Percentiles rank a stretch among this genome's conserved stretches.
Conservation (phyloP, 64 coral and sea anemone genomes). For the Montipora foliosa region DNA sequence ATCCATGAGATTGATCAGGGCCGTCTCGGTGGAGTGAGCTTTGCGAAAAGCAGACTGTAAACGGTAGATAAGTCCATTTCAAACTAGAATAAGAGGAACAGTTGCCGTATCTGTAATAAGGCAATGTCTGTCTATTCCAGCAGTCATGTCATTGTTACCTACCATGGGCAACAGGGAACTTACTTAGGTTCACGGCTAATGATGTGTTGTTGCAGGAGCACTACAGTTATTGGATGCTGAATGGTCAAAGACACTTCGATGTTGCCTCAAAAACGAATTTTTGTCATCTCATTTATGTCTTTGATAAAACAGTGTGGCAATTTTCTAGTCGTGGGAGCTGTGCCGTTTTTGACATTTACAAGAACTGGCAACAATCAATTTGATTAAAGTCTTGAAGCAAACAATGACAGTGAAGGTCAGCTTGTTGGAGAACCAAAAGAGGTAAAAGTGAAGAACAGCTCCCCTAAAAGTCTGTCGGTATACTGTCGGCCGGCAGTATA, state of each 20-base stretch:
- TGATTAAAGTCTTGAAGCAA: neutral
- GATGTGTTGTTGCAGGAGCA: neutral
- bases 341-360: neutral
- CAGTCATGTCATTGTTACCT: neutral
- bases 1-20: too few species aligned
- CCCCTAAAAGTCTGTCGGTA: too few species aligned
- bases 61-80: too few species aligned
- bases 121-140: neutral
- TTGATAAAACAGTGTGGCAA: slow-evolving; percentile 13
- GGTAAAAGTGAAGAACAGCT: too few species aligned
- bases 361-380: neutral
- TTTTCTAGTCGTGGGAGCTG: neutral
- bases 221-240: neutral
- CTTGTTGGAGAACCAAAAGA: neutral
- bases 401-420: slow-evolving; percentile 4
- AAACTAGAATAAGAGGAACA: neutral
- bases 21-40: too few species aligned
- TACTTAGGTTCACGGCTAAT: neutral
- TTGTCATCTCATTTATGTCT: neutral
- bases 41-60: too few species aligned
- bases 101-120: neutral
- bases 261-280: neutral
- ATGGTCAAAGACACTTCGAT: neutral
- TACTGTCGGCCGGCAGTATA: too few species aligned
- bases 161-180: neutral